Conservation (phyloP, 2,113 vertebrate genomes). For the Tympanuchus pallidicinctus region DNA sequence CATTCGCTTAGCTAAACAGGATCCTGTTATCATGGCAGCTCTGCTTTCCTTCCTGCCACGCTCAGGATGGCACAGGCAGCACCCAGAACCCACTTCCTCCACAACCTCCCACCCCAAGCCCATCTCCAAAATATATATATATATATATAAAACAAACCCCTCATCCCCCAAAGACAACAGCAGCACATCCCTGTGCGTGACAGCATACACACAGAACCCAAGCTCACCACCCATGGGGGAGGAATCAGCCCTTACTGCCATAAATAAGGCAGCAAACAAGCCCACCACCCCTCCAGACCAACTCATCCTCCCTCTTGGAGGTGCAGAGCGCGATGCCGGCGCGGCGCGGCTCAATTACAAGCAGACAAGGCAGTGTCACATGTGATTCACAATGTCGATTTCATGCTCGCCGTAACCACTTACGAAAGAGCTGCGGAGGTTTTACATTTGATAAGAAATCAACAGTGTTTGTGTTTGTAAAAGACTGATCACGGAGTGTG, state of each 20-base stretch:
- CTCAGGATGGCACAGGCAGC: not conserved
- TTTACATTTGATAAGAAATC: conserved; percentile 99
- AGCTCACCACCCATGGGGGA: not conserved
- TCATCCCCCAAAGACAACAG: not conserved
- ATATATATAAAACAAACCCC: not conserved
- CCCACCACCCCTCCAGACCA: not conserved
- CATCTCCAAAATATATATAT: not conserved
- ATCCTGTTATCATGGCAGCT: not conserved
- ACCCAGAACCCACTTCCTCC: conserved; percentile 9
- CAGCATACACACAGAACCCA: not conserved
- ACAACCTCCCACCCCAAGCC: not conserved
- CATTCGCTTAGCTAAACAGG: not conserved
- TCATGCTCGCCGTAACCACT: conserved; percentile 94
- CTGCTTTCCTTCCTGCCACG: not conserved
- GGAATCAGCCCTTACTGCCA: not conserved
- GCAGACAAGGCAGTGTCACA: conserved; percentile 93
- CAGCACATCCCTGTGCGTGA: conserved; percentile 26
- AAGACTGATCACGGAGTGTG: conserved; percentile 93
- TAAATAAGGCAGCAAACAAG: not conserved
- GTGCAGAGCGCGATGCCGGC: not conserved
- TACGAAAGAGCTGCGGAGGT: conserved; percentile 90
- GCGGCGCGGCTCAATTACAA: conserved; percentile 92
- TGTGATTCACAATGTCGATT: conserved; percentile 99
- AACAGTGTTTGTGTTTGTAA: conserved; percentile 89
- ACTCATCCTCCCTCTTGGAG: not conserved